phyloP scores from a whole-genome alignment of 1,140 invertebrate genomes.

The Solen grandis region DNA sequence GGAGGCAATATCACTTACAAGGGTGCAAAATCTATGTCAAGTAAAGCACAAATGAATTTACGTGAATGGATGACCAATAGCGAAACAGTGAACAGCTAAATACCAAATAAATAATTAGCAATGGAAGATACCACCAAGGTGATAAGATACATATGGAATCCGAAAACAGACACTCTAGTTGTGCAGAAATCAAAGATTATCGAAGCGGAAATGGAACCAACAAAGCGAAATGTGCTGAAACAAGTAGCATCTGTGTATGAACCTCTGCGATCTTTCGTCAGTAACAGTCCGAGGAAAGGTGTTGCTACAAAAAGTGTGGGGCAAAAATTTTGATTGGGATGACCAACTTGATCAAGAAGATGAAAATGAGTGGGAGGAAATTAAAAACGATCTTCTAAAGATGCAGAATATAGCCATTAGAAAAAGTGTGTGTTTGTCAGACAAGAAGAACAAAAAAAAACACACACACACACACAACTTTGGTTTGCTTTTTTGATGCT shows the following conservation, averaged over 20 bases:
- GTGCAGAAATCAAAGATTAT: too few relatives aligned
- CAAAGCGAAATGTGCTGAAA: slow-evolving; percentile 13
- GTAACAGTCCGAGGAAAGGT: slow-evolving; percentile 3
- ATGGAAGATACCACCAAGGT: not conserved
- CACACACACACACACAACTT: too few relatives aligned
- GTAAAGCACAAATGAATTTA: slow-evolving; percentile 12
- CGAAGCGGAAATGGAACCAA: too few relatives aligned
- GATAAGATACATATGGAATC: not conserved
- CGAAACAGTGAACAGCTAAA: not conserved
- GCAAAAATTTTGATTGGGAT: slow-evolving; percentile 19
- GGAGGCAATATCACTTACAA: not conserved
- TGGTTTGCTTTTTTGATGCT: not conserved
- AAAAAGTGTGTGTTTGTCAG: not conserved
- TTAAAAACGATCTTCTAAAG: slow-evolving; percentile 3
- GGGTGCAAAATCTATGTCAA: not conserved
- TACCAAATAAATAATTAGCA: not conserved
- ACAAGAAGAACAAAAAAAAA: not conserved
- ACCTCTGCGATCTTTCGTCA: slow-evolving; percentile 1
- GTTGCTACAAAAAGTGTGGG: slow-evolving; percentile 11
- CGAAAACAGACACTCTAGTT: slow-evolving; percentile 1
- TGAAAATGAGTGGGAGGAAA: not conserved
- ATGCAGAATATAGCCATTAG: slow-evolving; percentile 5
- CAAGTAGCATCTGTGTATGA: slow-evolving; percentile 9
- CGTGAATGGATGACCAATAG: slow-evolving; percentile 2
- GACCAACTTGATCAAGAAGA: slow-evolving; percentile 5